Base-by-base conservation (phyloP, 1,140 invertebrate species). In the Drosophila teissieri region DNA sequence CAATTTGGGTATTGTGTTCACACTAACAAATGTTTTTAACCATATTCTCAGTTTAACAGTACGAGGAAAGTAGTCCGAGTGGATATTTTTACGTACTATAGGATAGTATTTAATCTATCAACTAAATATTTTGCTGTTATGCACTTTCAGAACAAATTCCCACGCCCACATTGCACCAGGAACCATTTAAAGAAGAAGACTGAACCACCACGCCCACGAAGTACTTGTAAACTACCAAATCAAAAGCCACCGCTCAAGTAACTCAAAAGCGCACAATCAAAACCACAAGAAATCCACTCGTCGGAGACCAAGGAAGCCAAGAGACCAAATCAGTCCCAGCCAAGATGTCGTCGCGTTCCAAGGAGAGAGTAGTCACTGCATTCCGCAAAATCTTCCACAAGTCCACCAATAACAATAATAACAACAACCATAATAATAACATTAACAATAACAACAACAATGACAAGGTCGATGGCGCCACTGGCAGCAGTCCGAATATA, bases 351-450 rank as follows among this genome's bases (percentile, higher is more conserved):
- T 96, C 95, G 62, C 94, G 95, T 63, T 95, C 95, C 4, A 96
- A 96, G 91, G 94, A 95, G 79, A 95, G 94, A 91, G 95, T 97
- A 36, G 94, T 95, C 5, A 95, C 95, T 22, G 96, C 95, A 27
- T 95, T 97, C 90, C 93, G 95, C 69, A 96, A 96, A 92, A 92
- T 96, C 58, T 96, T 96, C 90, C 83, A 88, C 60, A 88, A 95
- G 94, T 65, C 82, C 55, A 76, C 94, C 95, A 27, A 94, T 95
- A 8, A 95, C 94, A 80, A 96, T 24, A 85, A 85, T 3, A 69
- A 85, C 94, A 27, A 94, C 95, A 8, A 85, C 1, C 75, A 83
- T 3, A 77, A 80, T 17, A 69, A 84, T n/a, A 75, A 84, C 94
- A 94, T 24, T 94, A 95, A 93, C 19, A 94, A 70, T 14, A 76